Evolutionary conservation across 1,140 invertebrate species (phyloP), one percentile per base, ranked within the genome.

Genomic region (Pseudachorutes palmiensis): DNA sequence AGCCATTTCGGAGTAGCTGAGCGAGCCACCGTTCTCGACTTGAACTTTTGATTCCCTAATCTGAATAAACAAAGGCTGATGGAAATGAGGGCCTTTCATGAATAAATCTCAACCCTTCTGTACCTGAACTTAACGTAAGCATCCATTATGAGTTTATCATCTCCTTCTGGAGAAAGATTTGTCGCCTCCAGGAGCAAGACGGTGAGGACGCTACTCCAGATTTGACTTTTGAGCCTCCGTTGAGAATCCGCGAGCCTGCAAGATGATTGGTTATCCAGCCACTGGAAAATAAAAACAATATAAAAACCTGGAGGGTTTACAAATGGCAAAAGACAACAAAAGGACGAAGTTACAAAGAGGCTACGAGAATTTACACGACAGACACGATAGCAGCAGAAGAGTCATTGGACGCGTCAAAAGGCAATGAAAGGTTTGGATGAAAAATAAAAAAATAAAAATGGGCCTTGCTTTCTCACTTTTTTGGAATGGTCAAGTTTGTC

Each of bases 81-180:
- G n/a, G n/a, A n/a, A n/a, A n/a, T n/a, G n/a, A n/a, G n/a, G n/a
- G n/a, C n/a, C n/a, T n/a, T n/a, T n/a, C n/a, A n/a, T n/a, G n/a
- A n/a, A n/a, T n/a, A n/a, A n/a, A n/a, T n/a, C n/a, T n/a, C n/a
- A n/a, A n/a, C n/a, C n/a, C n/a, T n/a, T n/a, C n/a, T n/a, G n/a
- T n/a, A 92, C 90, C 90, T 87, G 82, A 99, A 98, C 80, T 97
- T 98, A 75, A 95, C 92, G 77, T 96, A 98, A 58, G 93, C 92
- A 79, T 98, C 94, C 71, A 89, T 92, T 36, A 88, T 83, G 45
- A 68, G 24, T 31, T 69, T 77, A 76, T 96, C 94, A 71, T 92
- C 85, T 77, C 95, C 90, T 84, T 92, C 92, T 5, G 90, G 85
- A 16, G 88, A 82, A 9, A 98, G 83, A 77, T 94, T 90, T 79